phyloP scores from a whole-genome alignment of 2,113 vertebrate species.

The Alexandromys fortis region DNA sequence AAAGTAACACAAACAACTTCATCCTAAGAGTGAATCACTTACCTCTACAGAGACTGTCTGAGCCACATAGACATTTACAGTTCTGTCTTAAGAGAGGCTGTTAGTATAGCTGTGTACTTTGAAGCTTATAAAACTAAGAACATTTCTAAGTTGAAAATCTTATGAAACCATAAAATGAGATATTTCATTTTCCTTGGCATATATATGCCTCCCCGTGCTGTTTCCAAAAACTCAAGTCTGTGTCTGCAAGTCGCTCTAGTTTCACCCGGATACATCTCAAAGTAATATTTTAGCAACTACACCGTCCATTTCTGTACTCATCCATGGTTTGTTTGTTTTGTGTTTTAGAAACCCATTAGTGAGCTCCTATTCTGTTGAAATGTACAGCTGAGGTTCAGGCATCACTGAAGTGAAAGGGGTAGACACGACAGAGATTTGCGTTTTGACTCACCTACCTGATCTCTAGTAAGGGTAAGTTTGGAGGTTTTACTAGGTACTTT shows the following conservation, averaged over 20 bases:
- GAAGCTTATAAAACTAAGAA: neutral
- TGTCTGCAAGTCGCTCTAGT: neutral
- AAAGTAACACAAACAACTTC: neutral
- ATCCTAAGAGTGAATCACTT: neutral
- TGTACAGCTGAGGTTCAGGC: neutral
- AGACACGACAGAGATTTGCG: neutral
- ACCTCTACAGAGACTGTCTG: neutral
- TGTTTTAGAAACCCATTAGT: neutral
- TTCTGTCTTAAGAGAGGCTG: neutral
- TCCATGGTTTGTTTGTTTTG: neutral
- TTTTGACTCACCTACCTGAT: neutral
- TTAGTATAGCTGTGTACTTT: neutral
- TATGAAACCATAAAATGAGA: conserved; percentile 10
- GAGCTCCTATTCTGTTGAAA: neutral
- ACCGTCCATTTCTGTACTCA: neutral
- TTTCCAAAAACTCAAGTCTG: neutral
- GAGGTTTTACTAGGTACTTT: neutral
- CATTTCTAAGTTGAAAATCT: neutral
- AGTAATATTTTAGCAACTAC: neutral
- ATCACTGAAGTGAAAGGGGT: neutral
- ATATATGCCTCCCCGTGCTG: neutral
- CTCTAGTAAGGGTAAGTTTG: neutral
- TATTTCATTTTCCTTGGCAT: neutral
- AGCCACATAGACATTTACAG: neutral
- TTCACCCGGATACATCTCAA: neutral